A percentile compares a stretch with the other conserved stretches of the same genome.
Evolutionary conservation across 2,797 vertebrate species (phyloP).

Genomic region (Caiman crocodilus): DNA sequence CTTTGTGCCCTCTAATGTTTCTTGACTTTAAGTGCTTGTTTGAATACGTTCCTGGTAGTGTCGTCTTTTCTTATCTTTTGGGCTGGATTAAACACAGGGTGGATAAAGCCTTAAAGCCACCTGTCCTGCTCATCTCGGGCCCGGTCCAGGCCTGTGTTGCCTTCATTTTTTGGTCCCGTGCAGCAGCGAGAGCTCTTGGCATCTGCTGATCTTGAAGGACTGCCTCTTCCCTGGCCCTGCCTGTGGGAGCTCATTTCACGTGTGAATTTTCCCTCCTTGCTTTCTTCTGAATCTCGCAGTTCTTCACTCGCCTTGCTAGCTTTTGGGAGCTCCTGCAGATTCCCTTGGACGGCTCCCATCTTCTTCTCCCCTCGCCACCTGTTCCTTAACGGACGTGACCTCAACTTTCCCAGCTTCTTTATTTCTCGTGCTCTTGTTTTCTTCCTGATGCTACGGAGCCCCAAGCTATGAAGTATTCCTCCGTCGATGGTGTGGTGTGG

Average conservation of each 20-base stretch:
- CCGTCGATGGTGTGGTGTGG: too few species aligned
- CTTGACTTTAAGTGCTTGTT: neutral
- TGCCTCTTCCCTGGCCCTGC: neutral
- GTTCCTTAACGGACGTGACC: neutral
- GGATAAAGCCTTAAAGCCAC: neutral
- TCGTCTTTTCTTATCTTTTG: neutral
- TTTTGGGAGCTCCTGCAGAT: neutral
- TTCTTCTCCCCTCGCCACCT: neutral
- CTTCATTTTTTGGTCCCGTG: too few species aligned
- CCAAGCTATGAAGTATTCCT: neutral
- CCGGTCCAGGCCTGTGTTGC: neutral
- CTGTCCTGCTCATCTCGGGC: neutral
- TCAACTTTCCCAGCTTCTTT: neutral
- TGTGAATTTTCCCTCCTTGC: neutral
- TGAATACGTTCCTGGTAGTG: accelerated
- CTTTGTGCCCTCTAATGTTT: neutral
- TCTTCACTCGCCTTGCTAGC: accelerated
- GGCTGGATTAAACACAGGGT: neutral
- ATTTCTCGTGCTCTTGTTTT: neutral
- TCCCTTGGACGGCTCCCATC: too few species aligned
- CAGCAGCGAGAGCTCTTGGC: neutral
- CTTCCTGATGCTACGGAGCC: neutral
- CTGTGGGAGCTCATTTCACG: neutral
- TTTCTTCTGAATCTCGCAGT: neutral
- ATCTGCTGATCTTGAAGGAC: neutral